These are phyloP conservation scores for Hirudo medicinalis DNA, from an alignment of 1,140 invertebrate genomes.

Conservation along the genomic window DNA sequence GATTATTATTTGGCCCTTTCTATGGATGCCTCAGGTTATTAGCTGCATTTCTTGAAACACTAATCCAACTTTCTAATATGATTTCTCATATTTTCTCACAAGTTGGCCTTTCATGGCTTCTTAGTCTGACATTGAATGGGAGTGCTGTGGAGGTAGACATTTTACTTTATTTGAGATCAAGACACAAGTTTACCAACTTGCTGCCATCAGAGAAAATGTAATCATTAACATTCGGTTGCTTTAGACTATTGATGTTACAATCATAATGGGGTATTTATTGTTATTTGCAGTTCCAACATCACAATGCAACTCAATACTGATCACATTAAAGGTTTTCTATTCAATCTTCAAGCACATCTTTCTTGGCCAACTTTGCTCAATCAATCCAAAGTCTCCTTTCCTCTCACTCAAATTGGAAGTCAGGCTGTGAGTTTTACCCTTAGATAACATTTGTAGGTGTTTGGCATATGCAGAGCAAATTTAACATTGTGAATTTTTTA, in stretches of 20 bases:
- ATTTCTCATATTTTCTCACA: slow-evolving; percentile 4
- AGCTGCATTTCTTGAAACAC: background rate
- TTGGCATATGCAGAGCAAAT: too few species aligned
- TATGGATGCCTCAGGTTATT: slow-evolving; percentile 48
- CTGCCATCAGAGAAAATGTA: slow-evolving; percentile 27
- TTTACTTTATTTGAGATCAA: slow-evolving; percentile 41
- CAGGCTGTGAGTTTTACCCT: slow-evolving; percentile 45
- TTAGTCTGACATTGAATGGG: slow-evolving; percentile 50
- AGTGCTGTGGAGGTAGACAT: slow-evolving; percentile 44
- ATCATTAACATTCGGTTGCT: background rate
- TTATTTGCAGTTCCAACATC: slow-evolving; percentile 49
- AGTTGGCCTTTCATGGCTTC: slow-evolving; percentile 56
- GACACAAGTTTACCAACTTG: slow-evolving; percentile 38
- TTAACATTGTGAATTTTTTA: too few species aligned
- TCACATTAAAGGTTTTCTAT: slow-evolving; percentile 57
- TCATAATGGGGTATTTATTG: background rate
- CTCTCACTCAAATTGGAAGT: slow-evolving; percentile 68
- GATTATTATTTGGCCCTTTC: slow-evolving; percentile 61
- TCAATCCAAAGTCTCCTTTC: slow-evolving; percentile 51
- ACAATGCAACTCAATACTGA: slow-evolving; percentile 62
- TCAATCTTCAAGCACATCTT: slow-evolving; percentile 55
- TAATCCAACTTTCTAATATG: too few species aligned
- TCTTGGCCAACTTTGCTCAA: slow-evolving; percentile 55
- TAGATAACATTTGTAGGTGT: too few species aligned
- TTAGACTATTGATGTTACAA: background rate